These are phyloP conservation scores for Latrodectus elegans DNA, from an alignment of 2,888 invertebrate species.

Conservation along the genomic window DNA sequence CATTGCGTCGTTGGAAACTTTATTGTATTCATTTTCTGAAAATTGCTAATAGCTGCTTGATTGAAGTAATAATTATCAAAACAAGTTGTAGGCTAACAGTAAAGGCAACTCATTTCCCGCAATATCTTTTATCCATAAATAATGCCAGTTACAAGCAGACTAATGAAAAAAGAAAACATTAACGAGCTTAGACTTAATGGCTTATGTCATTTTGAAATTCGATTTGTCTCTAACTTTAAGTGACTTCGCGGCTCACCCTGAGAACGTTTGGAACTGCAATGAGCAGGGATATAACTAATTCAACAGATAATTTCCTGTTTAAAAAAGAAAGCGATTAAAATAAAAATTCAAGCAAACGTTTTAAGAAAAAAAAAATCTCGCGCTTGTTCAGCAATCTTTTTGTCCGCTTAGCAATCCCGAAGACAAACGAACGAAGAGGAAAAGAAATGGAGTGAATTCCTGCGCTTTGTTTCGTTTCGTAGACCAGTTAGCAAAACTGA, in stretches of 20 bases:
- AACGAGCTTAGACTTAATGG: too few relatives aligned
- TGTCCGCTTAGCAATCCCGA: slow-evolving; percentile 55
- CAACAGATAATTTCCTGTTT: slow-evolving; percentile 32
- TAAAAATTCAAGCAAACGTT: background rate
- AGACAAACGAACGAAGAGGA: slow-evolving; percentile 36
- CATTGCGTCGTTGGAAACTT: too few relatives aligned
- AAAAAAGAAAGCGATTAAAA: slow-evolving; percentile 2
- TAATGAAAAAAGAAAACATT: too few relatives aligned
- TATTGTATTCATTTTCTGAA: too few relatives aligned
- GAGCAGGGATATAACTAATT: background rate
- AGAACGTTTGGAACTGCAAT: too few relatives aligned
- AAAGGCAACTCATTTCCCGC: too few relatives aligned
- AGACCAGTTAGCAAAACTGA: slow-evolving; percentile 60
- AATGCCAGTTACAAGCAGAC: too few relatives aligned
- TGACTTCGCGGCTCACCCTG: slow-evolving; percentile 8
- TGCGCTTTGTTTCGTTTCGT: slow-evolving; percentile 38
- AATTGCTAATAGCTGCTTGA: too few relatives aligned
- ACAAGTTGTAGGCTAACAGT: too few relatives aligned
- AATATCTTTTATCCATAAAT: too few relatives aligned
- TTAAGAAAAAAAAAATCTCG: slow-evolving; percentile 17
- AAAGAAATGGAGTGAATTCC: slow-evolving; percentile 35
- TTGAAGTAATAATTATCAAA: too few relatives aligned
- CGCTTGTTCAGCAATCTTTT: slow-evolving; percentile 59
- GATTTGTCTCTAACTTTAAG: slow-evolving; percentile 32
- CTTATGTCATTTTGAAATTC: slow-evolving; percentile 3